These are phyloP conservation scores for Paralvinella palmiformis DNA, from an alignment of 1,140 invertebrate genomes.

Conservation along the genomic window DNA sequence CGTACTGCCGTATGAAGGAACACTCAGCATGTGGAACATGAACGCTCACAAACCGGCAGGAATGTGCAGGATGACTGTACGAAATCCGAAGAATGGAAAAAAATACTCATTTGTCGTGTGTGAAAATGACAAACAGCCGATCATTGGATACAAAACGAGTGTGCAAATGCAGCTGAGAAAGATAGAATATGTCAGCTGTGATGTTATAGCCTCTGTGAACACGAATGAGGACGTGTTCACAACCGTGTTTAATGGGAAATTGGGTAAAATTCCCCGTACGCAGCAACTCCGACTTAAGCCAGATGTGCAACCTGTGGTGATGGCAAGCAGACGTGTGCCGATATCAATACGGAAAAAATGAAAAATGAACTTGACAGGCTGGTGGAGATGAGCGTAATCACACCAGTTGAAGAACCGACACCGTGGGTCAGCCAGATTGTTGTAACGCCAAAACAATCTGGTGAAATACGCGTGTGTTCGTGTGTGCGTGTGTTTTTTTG, in stretches of 20 bases:
- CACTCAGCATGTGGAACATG: too few relatives aligned
- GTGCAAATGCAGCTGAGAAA: not conserved
- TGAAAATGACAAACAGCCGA: not conserved
- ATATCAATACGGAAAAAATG: constrained; percentile 15
- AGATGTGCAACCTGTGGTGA: constrained; percentile 10
- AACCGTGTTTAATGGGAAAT: constrained; percentile 8
- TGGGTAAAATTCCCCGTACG: constrained; percentile 5
- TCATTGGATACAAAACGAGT: not conserved
- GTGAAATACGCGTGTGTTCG: constrained; percentile 24
- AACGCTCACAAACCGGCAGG: too few relatives aligned
- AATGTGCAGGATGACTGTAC: too few relatives aligned
- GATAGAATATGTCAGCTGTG: not conserved
- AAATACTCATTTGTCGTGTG: constrained; percentile 8
- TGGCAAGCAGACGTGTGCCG: constrained; percentile 15
- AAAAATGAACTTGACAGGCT: constrained; percentile 21
- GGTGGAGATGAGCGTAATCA: constrained; percentile 17
- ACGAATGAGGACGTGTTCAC: not conserved
- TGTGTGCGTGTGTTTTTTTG: too few relatives aligned
- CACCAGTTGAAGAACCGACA: constrained; percentile 24
- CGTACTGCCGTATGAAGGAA: too few relatives aligned
- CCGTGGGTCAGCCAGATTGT: constrained; percentile 25
- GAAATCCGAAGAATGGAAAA: constrained; percentile 1
- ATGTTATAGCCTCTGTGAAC: not conserved
- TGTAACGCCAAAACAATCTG: constrained; percentile 23
- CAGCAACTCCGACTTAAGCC: constrained; percentile 14